These are phyloP conservation scores for Seriola aureovittata DNA, from an alignment of 2,113 vertebrate genomes.

Conservation along the genomic window DNA sequence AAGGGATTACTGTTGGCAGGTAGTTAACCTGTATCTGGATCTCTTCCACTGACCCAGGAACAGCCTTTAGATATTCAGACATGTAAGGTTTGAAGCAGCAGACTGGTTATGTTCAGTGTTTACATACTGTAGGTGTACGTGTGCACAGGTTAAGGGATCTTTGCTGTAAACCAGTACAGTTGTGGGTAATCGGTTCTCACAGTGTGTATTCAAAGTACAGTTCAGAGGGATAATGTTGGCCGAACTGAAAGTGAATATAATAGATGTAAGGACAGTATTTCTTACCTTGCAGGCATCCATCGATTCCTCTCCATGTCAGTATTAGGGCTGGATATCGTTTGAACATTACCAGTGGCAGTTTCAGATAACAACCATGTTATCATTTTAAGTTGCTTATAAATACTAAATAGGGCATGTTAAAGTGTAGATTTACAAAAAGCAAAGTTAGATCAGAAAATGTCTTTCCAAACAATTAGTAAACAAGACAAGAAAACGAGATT, in stretches of 20 bases:
- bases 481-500: too few relatives aligned
- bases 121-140: not conserved
- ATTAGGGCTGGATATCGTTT: not conserved
- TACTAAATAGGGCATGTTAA: too few relatives aligned
- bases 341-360: not conserved
- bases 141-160: not conserved
- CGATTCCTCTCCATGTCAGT: not conserved
- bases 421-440: too few relatives aligned
- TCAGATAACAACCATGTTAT: too few relatives aligned
- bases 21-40: conserved; percentile 20
- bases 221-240: not conserved
- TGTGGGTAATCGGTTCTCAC: conserved; percentile 4
- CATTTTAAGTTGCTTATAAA: too few relatives aligned
- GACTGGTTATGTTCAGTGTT: conserved; percentile 5
- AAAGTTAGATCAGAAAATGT: too few relatives aligned
- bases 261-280: not conserved
- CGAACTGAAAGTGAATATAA: not conserved
- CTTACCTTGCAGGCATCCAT: not conserved
- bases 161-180: not conserved
- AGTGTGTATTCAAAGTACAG: not conserved
- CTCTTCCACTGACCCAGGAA: conserved; percentile 4
- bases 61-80: not conserved
- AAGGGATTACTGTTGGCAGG: not conserved
- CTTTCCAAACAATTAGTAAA: too few relatives aligned
- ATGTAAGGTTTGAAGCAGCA: conserved; percentile 8